These are phyloP conservation scores for Caenorhabditis brenneri DNA, from an alignment of 1,140 invertebrate genomes.

Conservation along the genomic window DNA sequence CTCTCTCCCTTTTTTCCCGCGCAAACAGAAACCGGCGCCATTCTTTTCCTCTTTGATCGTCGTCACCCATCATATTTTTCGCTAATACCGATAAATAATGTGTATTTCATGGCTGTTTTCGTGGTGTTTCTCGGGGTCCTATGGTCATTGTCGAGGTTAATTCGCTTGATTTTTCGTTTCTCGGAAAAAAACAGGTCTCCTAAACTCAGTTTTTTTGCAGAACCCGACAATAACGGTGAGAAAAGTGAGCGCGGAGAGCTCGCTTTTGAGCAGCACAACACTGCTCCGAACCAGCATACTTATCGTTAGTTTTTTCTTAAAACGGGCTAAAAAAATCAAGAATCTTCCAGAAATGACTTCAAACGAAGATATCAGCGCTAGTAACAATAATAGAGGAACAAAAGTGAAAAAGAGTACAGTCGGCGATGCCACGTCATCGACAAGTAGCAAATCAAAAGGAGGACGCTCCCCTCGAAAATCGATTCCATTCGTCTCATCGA, in stretches of 20 bases:
- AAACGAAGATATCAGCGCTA: conserved; percentile 13
- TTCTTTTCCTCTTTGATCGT: not conserved
- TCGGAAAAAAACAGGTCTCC: not conserved
- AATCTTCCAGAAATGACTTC: conserved; percentile 17
- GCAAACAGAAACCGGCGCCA: not conserved
- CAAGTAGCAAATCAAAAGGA: not conserved
- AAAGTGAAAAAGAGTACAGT: conserved; percentile 31
- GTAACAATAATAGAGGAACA: not conserved
- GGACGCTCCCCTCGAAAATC: conserved; percentile 6
- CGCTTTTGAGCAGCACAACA: not conserved
- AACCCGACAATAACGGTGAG: not conserved
- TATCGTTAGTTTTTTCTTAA: not conserved
- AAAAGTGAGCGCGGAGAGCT: conserved; percentile 4
- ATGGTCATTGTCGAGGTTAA: conserved; percentile 2
- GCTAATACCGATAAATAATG: not conserved
- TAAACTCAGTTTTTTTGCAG: not conserved
- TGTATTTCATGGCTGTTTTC: not conserved
- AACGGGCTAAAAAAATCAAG: not conserved
- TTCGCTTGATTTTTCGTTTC: not conserved
- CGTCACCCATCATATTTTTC: not conserved
- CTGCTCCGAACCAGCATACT: too few species aligned
- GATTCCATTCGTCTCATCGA: conserved; percentile 23
- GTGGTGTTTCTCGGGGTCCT: not conserved
- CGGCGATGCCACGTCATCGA: conserved; percentile 1
- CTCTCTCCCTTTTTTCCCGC: not conserved